These are phyloP conservation scores for Neotoma lepida DNA, from an alignment of 2,113 vertebrate genomes.

Conservation along the genomic window DNA sequence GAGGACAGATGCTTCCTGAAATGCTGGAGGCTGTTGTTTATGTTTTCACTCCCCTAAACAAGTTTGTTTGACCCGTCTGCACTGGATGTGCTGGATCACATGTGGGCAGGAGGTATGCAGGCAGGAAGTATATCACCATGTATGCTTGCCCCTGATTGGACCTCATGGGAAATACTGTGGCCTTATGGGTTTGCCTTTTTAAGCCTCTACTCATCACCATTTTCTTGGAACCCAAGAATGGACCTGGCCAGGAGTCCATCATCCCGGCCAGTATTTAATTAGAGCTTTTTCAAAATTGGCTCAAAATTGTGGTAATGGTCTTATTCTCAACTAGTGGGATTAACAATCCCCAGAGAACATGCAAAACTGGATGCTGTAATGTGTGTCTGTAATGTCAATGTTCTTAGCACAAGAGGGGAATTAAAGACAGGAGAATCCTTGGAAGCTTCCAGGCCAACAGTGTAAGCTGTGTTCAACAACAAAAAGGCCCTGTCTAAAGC, in stretches of 20 bases:
- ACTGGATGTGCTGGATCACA: neutral
- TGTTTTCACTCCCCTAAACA: neutral
- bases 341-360: neutral
- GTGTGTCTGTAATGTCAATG: neutral
- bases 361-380: neutral
- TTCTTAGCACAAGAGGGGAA: neutral
- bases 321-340: too few species aligned
- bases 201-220: neutral
- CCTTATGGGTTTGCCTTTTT: neutral
- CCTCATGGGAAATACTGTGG: neutral
- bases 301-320: too few species aligned
- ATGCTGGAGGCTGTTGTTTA: neutral
- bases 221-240: neutral
- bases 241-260: neutral
- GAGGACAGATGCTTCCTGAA: neutral
- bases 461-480: too few species aligned
- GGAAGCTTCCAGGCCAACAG: neutral
- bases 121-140: neutral
- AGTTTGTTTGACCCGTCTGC: neutral
- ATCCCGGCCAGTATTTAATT: neutral
- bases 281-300: neutral
- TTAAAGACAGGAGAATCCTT: neutral
- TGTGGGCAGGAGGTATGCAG: neutral
- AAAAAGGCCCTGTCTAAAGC: neutral
- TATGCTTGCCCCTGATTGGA: neutral